Conservation (phyloP, 2,888 invertebrate species). For the Drepanosiphum platanoidis region DNA sequence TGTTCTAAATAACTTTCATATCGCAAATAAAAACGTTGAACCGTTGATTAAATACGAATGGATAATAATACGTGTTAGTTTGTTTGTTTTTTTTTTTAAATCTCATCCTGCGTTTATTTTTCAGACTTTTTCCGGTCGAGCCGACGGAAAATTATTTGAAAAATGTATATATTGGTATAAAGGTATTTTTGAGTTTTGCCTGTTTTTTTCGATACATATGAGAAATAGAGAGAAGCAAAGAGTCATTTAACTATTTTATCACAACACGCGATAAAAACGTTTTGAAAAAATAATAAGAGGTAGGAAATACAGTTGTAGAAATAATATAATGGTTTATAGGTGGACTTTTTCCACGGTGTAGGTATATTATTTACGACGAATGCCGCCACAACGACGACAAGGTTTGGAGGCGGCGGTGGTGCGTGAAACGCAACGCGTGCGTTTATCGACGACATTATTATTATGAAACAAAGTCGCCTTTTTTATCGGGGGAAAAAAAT, state of each 20-base stretch:
- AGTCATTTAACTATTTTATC: conserved; percentile 10
- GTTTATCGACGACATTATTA: not conserved
- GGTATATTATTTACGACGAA: conserved; percentile 26
- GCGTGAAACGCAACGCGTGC: not conserved
- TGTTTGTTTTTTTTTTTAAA: not conserved
- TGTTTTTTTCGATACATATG: not conserved
- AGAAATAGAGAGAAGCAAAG: too few relatives aligned
- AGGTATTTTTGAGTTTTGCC: not conserved
- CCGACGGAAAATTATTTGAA: not conserved
- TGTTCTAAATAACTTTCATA: not conserved
- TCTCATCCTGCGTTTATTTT: not conserved
- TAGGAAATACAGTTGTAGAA: not conserved
- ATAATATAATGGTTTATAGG: conserved; percentile 24
- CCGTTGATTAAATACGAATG: not conserved
- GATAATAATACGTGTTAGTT: too few relatives aligned
- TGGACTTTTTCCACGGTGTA: not conserved
- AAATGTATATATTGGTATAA: not conserved
- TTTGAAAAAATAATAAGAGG: conserved; percentile 19
- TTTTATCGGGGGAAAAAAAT: too few relatives aligned
- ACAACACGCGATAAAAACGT: not conserved
- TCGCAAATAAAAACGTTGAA: not conserved
- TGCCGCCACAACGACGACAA: not conserved
- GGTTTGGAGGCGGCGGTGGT: not conserved
- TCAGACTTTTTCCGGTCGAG: not conserved
- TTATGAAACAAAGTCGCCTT: not conserved